These are phyloP conservation scores for Rhyacophila brunnea DNA, from an alignment of 1,140 invertebrate genomes.

Conservation along the genomic window DNA sequence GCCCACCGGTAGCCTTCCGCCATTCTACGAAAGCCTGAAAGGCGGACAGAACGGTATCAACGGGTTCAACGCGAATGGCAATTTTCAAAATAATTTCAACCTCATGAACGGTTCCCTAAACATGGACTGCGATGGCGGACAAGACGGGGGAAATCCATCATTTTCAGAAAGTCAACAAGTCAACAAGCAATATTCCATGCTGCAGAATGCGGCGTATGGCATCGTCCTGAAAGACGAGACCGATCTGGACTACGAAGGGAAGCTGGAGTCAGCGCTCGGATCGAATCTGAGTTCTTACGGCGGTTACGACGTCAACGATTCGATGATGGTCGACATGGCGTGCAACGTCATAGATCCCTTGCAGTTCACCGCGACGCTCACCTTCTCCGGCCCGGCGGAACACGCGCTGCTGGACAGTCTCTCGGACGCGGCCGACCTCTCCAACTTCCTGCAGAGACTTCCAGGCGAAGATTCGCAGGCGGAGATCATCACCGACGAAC, in stretches of 20 bases:
- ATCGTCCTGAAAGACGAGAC: constrained; percentile 70
- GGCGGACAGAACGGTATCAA: constrained; percentile 63
- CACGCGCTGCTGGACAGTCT: constrained; percentile 69
- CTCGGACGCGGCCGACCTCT: constrained; percentile 72
- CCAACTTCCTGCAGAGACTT: constrained; percentile 65
- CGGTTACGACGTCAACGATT: constrained; percentile 70
- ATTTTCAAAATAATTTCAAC: constrained; percentile 55
- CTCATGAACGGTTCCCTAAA: constrained; percentile 62
- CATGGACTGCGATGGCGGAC: constrained; percentile 73
- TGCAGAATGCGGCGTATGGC: constrained; percentile 80
- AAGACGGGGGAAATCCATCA: constrained; percentile 43
- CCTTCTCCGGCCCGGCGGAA: constrained; percentile 74
- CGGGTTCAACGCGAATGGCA: constrained; percentile 55
- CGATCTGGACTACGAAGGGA: constrained; percentile 71
- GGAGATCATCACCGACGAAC: constrained; percentile 61
- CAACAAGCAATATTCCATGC: constrained; percentile 73
- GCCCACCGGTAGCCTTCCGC: constrained; percentile 76
- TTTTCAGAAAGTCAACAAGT: constrained; percentile 54
- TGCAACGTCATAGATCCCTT: constrained; percentile 74
- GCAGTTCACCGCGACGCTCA: constrained; percentile 77
- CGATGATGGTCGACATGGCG: constrained; percentile 79
- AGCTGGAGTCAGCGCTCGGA: constrained; percentile 65
- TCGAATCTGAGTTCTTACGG: constrained; percentile 59
- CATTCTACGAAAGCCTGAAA: constrained; percentile 82
- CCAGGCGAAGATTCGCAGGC: constrained; percentile 61